A percentile compares a stretch with the other conserved stretches of the same genome.
phyloP scores from a whole-genome alignment of 2,113 vertebrate species.

The Rattus rattus region DNA sequence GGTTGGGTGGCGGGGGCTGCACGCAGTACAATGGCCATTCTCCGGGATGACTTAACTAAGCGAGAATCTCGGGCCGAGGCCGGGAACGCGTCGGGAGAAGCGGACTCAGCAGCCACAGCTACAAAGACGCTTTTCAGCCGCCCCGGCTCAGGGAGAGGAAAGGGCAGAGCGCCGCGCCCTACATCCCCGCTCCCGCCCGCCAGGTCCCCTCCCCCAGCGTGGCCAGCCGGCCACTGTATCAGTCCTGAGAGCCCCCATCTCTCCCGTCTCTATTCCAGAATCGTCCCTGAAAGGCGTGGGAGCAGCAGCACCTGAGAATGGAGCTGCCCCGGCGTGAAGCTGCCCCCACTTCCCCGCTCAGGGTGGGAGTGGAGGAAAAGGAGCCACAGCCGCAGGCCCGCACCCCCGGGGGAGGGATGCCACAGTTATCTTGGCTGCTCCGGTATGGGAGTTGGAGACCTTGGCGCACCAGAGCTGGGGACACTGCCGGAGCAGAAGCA shows the following conservation, averaged over 20 bases:
- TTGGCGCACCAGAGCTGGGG: conserved; percentile 66
- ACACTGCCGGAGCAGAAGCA: background rate
- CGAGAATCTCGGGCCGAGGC: conserved; percentile 86
- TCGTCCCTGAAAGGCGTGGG: conserved; percentile 47
- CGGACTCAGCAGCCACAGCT: conserved; percentile 85
- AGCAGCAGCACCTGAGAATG: conserved; percentile 71
- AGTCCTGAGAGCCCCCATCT: background rate
- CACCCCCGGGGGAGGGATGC: conserved; percentile 67
- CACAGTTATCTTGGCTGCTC: conserved; percentile 70
- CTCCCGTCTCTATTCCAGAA: conserved; percentile 25
- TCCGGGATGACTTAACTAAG: conserved; percentile 88
- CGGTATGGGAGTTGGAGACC: conserved; percentile 75
- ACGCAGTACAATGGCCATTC: conserved; percentile 85
- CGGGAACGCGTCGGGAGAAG: conserved; percentile 82
- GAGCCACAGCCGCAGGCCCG: conserved; percentile 29
- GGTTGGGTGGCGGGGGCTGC: conserved; percentile 72
- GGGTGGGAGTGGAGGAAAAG: conserved; percentile 69
- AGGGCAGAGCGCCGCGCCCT: conserved; percentile 84
- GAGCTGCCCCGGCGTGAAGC: conserved; percentile 10
- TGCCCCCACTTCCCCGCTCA: conserved; percentile 34
- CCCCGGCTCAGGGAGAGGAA: conserved; percentile 81
- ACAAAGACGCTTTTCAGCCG: conserved; percentile 88
- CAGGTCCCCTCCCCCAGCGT: conserved; percentile 76
- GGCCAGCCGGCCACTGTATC: conserved; percentile 50
- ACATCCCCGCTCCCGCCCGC: conserved; percentile 66